phyloP scores from a whole-genome alignment of 2,888 invertebrate species.

The Nomada goodeniana region DNA sequence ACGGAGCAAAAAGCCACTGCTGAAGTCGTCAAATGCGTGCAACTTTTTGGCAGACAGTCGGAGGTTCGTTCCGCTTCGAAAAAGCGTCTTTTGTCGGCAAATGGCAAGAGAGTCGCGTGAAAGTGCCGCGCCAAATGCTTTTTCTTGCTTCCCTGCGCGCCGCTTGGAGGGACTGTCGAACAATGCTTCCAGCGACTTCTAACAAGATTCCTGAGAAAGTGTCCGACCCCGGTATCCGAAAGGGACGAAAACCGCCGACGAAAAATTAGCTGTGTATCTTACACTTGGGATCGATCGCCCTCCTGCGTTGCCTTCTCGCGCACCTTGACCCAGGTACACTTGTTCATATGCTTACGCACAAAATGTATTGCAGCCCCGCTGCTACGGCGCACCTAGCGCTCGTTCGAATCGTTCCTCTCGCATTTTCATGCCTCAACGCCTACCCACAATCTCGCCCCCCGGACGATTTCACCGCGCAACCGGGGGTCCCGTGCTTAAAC shows the following conservation, averaged over 20 bases:
- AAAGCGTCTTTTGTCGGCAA: slow-evolving; percentile 31
- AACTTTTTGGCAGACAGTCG: slow-evolving; percentile 18
- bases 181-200: slow-evolving; percentile 4
- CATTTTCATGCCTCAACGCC: neutral
- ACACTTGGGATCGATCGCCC: too few relatives aligned
- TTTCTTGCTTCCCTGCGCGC: slow-evolving; percentile 33
- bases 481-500: slow-evolving; percentile 2
- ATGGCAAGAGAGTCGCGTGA: slow-evolving; percentile 34
- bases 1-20: neutral
- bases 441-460: neutral
- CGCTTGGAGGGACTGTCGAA: slow-evolving; percentile 25
- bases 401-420: too few relatives aligned
- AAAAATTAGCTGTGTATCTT: slow-evolving; percentile 19
- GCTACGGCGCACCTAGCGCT: too few relatives aligned
- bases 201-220: slow-evolving; percentile 39
- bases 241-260: neutral
- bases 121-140: slow-evolving; percentile 46
- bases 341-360: too few relatives aligned
- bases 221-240: slow-evolving; percentile 12
- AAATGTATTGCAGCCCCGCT: too few relatives aligned
- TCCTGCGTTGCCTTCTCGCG: neutral
- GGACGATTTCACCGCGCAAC: neutral
- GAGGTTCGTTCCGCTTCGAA: slow-evolving; percentile 42
- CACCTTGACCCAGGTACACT: too few relatives aligned
- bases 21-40: neutral